These are phyloP conservation scores for Caenorhabditis latens DNA, from an alignment of 1,140 invertebrate genomes.

Conservation along the genomic window DNA sequence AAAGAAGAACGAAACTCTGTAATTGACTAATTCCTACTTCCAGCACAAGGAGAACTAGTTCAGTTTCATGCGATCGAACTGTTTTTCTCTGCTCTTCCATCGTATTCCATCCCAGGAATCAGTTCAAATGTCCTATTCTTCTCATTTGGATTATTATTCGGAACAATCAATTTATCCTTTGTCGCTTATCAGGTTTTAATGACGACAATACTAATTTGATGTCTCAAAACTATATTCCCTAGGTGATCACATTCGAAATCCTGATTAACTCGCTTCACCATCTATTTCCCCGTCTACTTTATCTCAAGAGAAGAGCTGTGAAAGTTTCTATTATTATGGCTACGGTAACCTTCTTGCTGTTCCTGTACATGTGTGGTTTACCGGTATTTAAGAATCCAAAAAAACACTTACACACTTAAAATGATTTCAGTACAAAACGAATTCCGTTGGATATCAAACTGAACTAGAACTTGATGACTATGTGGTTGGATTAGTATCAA, in stretches of 20 bases:
- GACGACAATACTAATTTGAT: not conserved
- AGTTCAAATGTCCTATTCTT: not conserved
- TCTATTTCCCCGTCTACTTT: not conserved
- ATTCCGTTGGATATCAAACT: not conserved
- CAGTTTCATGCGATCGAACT: constrained; percentile 36
- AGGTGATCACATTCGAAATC: constrained; percentile 34
- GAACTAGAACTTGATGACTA: constrained; percentile 33
- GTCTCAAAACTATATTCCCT: not conserved
- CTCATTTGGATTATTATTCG: not conserved
- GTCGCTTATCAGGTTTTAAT: constrained; percentile 16
- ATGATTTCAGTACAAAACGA: not conserved
- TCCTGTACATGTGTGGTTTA: not conserved
- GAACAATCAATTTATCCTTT: constrained; percentile 12
- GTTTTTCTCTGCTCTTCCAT: constrained; percentile 32
- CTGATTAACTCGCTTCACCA: constrained; percentile 1
- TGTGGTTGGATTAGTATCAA: constrained; percentile 2
- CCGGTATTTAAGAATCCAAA: not conserved
- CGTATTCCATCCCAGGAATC: constrained; percentile 14
- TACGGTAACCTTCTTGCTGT: not conserved
- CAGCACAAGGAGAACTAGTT: not conserved
- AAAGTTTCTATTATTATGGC: constrained; percentile 18
- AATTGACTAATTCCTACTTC: not conserved
- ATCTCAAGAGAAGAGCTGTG: not conserved
- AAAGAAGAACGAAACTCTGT: not conserved
- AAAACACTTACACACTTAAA: not conserved